phyloP scores from a whole-genome alignment of 2,888 invertebrate species.

The Amiota minor region DNA sequence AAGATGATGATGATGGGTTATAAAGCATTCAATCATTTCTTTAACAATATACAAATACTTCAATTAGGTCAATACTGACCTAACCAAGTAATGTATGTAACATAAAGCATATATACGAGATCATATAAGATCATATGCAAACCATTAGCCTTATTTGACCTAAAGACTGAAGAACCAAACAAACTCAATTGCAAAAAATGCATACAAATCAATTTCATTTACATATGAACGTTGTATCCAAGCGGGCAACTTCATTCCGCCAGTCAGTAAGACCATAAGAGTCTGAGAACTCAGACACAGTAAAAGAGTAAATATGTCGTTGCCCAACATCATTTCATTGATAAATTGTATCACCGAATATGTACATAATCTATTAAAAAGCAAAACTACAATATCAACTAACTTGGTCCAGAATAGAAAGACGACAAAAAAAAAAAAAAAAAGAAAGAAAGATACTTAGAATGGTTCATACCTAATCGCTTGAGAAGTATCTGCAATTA shows the following conservation, averaged over 20 bases:
- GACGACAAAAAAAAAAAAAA: background rate
- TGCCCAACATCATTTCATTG: slow-evolving; percentile 61
- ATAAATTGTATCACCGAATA: slow-evolving; percentile 55
- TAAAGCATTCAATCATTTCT: too few species aligned
- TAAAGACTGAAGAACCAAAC: slow-evolving; percentile 37
- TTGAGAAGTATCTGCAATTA: slow-evolving; percentile 57
- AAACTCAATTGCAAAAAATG: slow-evolving; percentile 41
- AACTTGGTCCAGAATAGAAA: slow-evolving; percentile 38
- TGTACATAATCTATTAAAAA: slow-evolving; percentile 34
- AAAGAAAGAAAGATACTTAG: background rate
- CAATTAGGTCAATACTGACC: too few species aligned
- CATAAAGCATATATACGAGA: too few species aligned
- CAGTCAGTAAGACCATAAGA: background rate
- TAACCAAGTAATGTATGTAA: too few species aligned
- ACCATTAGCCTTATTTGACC: slow-evolving; percentile 43
- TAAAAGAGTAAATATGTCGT: slow-evolving; percentile 14
- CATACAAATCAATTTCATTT: slow-evolving; percentile 40
- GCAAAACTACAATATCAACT: slow-evolving; percentile 39
- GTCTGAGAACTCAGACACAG: background rate
- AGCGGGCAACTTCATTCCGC: background rate
- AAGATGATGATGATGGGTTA: too few species aligned
- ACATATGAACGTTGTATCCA: background rate
- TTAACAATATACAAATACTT: too few species aligned
- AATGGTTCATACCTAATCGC: slow-evolving; percentile 50
- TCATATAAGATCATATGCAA: background rate